Conservation (phyloP, 2,888 invertebrate species). For the Melanotus villosus region DNA sequence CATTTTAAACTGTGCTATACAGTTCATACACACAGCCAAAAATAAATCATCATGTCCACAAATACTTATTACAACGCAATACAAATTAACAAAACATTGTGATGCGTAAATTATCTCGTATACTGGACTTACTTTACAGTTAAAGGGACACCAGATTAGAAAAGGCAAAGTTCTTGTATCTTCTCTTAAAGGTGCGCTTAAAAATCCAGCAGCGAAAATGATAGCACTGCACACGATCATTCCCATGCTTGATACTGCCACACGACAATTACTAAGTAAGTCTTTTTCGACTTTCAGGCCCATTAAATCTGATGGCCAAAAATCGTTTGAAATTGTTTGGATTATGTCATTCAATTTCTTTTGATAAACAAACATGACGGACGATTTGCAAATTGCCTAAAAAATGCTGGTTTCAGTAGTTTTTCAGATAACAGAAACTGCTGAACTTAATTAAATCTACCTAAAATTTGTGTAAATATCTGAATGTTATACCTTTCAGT, state of each 20-base stretch:
- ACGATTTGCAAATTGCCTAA: conserved; percentile 13
- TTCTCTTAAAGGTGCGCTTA: conserved; percentile 41
- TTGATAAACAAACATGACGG: neutral
- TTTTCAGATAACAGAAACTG: too few relatives aligned
- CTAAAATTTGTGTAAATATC: too few relatives aligned
- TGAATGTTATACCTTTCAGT: too few relatives aligned
- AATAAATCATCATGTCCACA: conserved; percentile 50
- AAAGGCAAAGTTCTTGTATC: conserved; percentile 45
- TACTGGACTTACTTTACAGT: conserved; percentile 35
- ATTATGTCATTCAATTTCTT: neutral
- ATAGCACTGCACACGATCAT: conserved; percentile 36
- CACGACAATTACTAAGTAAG: too few relatives aligned
- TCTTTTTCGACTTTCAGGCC: too few relatives aligned
- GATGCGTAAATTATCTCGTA: conserved; percentile 48
- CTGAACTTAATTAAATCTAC: too few relatives aligned
- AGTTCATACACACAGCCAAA: conserved; percentile 45
- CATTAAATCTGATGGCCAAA: too few relatives aligned
- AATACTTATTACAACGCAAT: conserved; percentile 39
- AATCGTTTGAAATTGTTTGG: neutral
- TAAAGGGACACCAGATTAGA: conserved; percentile 47
- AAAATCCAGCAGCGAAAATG: conserved; percentile 43
- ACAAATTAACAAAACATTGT: conserved; percentile 44
- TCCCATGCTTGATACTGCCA: conserved; percentile 10
- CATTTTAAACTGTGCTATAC: conserved; percentile 47
- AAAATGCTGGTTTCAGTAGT: too few relatives aligned